Conservation (phyloP, 2,888 invertebrate species). For the Marasmarcha lunaedactyla region DNA sequence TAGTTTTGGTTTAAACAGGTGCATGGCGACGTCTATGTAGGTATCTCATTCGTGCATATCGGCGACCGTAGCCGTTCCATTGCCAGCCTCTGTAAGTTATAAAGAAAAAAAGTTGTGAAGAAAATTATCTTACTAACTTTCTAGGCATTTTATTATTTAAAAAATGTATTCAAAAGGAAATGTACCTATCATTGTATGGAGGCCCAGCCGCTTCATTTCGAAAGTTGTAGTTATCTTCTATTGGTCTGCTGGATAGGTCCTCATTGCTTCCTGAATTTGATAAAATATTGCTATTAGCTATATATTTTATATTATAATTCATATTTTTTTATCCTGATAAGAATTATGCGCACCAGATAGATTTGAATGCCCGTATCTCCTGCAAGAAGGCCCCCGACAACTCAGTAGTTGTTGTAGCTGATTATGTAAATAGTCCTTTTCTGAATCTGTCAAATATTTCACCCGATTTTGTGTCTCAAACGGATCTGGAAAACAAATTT, state of each 20-base stretch:
- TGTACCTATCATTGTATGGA: not conserved
- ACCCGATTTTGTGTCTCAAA: conserved; percentile 93
- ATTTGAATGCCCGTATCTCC: conserved; percentile 52
- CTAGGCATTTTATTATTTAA: not conserved
- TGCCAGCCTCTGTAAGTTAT: conserved; percentile 52
- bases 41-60: conserved; percentile 52
- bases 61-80: conserved; percentile 50
- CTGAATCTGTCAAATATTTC: conserved; percentile 80
- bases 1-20: conserved; percentile 40
- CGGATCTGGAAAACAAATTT: conserved; percentile 79
- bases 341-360: too few species aligned
- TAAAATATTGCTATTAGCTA: not conserved
- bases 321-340: conserved; percentile 27
- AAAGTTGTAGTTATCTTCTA: not conserved
- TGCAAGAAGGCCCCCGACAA: conserved; percentile 78
- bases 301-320: not conserved
- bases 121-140: not conserved
- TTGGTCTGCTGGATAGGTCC: not conserved
- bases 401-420: conserved; percentile 82
- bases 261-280: not conserved
- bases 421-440: conserved; percentile 85
- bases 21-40: conserved; percentile 52
- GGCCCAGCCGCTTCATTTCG: not conserved
- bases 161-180: not conserved
- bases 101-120: too few species aligned